These are phyloP conservation scores for Nesoenas mayeri DNA, from an alignment of 2,113 vertebrate species.

Conservation along the genomic window DNA sequence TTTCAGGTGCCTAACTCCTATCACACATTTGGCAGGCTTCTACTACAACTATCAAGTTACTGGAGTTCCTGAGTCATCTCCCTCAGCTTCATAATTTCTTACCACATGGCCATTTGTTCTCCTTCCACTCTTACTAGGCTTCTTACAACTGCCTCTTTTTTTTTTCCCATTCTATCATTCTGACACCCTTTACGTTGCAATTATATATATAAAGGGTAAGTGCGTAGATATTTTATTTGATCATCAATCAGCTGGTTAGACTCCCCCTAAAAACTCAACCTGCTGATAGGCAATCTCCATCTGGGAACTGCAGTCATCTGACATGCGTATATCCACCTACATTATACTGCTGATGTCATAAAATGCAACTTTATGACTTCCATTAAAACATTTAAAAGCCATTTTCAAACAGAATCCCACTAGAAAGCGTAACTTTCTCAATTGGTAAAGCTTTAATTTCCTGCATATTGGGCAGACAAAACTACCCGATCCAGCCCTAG, in stretches of 20 bases:
- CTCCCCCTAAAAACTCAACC: background rate
- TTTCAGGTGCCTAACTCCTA: background rate
- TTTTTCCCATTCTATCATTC: background rate
- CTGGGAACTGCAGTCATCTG: background rate
- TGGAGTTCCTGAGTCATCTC: background rate
- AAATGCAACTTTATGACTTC: background rate
- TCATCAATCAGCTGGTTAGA: background rate
- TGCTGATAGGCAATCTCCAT: background rate
- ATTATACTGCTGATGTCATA: background rate
- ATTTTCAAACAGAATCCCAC: background rate
- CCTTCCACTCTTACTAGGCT: background rate
- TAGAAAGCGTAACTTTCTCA: background rate
- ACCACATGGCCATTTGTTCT: background rate
- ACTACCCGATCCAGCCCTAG: background rate
- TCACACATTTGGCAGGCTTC: background rate
- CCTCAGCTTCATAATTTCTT: background rate
- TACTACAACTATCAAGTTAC: background rate
- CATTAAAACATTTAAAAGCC: background rate
- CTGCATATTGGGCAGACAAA: background rate
- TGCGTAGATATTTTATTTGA: background rate
- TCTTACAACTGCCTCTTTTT: background rate
- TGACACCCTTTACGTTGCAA: slow-evolving; percentile 8
- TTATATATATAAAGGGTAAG: background rate
- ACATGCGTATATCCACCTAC: background rate
- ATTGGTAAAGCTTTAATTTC: background rate